Evolutionary conservation across 1,140 invertebrate species (phyloP).

Genomic region (Bombus polaris): DNA sequence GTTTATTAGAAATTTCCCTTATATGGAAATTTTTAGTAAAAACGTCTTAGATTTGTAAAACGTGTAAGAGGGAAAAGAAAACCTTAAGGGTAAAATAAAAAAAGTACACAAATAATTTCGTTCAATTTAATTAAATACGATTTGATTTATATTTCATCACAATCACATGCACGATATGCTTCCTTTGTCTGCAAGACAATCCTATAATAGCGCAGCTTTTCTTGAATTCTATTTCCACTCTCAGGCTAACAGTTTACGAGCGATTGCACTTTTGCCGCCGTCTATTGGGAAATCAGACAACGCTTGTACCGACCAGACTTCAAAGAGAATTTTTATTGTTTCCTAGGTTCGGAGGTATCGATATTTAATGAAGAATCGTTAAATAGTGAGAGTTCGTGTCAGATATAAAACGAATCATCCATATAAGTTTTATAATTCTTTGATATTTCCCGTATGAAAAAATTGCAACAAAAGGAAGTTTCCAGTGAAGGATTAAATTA

Average conservation of each 20-base stretch:
- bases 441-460: too few relatives aligned
- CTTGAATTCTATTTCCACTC: not conserved
- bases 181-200: not conserved
- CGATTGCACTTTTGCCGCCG: not conserved
- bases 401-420: not conserved
- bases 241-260: constrained; percentile 10
- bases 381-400: not conserved
- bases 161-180: not conserved
- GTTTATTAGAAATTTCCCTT: too few relatives aligned
- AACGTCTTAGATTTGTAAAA: too few relatives aligned
- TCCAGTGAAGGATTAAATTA: not conserved
- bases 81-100: too few relatives aligned
- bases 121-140: too few relatives aligned
- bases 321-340: constrained; percentile 2
- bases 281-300: constrained; percentile 12
- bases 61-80: too few relatives aligned
- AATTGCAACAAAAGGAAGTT: too few relatives aligned
- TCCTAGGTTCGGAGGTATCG: not conserved
- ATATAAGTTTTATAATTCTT: too few relatives aligned
- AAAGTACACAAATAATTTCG: too few relatives aligned
- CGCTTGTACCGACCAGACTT: not conserved
- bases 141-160: not conserved
- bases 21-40: too few relatives aligned
- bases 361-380: not conserved
- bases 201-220: not conserved